Percentiles rank a stretch among this genome's conserved stretches.
phyloP scores from a whole-genome alignment of 2,888 invertebrate genomes.

The Agonopterix arenella region DNA sequence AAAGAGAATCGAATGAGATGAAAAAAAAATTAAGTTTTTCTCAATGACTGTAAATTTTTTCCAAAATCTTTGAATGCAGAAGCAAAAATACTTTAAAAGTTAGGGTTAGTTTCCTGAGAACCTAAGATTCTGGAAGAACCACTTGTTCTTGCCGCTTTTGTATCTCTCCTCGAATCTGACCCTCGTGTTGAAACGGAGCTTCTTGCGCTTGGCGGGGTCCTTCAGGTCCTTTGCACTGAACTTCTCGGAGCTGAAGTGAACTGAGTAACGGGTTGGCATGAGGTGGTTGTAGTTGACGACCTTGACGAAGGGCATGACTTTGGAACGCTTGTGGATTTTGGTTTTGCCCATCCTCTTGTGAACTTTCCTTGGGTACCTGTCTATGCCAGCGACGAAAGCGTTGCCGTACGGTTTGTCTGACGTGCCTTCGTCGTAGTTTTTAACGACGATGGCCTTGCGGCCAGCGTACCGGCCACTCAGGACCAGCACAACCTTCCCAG shows the following conservation, averaged over 20 bases:
- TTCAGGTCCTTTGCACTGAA: conserved; percentile 95
- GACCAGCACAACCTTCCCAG: conserved; percentile 98
- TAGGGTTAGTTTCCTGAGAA: no score
- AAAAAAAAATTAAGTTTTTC: no score
- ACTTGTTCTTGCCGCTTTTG: conserved; percentile 98
- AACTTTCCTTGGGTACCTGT: conserved; percentile 97
- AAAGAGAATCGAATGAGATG: no score
- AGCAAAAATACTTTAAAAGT: no score
- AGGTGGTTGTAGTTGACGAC: conserved; percentile 95
- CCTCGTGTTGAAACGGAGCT: conserved; percentile 95
- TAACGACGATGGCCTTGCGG: conserved; percentile 96
- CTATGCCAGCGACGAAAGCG: conserved; percentile 98
- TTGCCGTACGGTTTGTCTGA: conserved; percentile 98
- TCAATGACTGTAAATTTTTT: no score
- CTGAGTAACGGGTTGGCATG: conserved; percentile 96
- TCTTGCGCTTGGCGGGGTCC: conserved; percentile 97
- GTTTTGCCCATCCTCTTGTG: conserved; percentile 97
- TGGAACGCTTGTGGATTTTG: conserved; percentile 96
- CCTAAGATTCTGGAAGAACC: conserved; percentile 99
- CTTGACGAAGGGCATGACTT: conserved; percentile 98
- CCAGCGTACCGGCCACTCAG: conserved; percentile 99
- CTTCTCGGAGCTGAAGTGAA: conserved; percentile 95
- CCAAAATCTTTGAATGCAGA: no score
- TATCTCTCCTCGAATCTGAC: conserved; percentile 98
- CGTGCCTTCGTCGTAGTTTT: conserved; percentile 97